Percentiles rank a stretch among this genome's conserved stretches.
Evolutionary conservation across 2,113 vertebrate genomes (phyloP).

Genomic region (Brachypodius melanocephalos): DNA sequence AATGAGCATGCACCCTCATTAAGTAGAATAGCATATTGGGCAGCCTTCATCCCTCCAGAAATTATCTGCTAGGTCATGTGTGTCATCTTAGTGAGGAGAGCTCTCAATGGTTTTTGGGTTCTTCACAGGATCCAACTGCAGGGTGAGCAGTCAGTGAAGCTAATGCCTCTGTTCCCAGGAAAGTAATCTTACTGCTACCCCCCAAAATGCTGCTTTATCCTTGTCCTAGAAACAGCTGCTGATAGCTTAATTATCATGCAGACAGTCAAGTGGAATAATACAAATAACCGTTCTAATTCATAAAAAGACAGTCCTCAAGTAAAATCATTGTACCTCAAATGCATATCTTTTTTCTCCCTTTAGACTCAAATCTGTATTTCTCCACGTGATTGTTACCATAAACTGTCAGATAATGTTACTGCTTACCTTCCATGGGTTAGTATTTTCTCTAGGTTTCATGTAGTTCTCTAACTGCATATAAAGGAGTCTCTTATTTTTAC

Average conservation of each 20-base stretch:
- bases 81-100: not conserved
- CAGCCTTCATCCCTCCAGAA: not conserved
- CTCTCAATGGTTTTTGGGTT: not conserved
- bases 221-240: not conserved
- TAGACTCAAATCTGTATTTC: not conserved
- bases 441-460: not conserved
- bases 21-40: not conserved
- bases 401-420: not conserved
- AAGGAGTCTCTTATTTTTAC: not conserved
- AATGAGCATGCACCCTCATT: not conserved
- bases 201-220: not conserved
- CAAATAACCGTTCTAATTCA: not conserved
- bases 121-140: not conserved
- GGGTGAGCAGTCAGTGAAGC: not conserved
- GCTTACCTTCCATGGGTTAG: not conserved
- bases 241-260: not conserved
- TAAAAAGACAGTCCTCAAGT: not conserved
- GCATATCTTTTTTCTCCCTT: not conserved
- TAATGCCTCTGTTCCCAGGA: not conserved
- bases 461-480: not conserved
- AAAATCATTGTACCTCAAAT: not conserved
- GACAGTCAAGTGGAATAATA: not conserved
- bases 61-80: not conserved
- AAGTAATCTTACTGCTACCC: not conserved
- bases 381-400: not conserved